These are phyloP conservation scores for Suncus etruscus DNA, from an alignment of 2,113 vertebrate genomes.

Conservation along the genomic window DNA sequence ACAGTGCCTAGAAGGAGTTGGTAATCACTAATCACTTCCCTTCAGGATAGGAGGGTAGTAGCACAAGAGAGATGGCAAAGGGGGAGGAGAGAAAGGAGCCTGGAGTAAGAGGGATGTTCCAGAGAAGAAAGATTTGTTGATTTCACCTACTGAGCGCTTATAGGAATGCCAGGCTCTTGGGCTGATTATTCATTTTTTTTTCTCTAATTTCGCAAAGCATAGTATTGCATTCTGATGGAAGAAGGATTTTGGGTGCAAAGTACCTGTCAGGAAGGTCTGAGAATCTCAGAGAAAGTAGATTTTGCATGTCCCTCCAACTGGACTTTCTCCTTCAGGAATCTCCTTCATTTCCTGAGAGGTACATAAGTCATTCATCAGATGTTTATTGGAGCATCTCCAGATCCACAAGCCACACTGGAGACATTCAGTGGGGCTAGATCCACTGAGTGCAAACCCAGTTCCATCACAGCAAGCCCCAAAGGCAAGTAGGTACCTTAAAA, in stretches of 20 bases:
- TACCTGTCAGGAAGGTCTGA: not conserved
- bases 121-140: no score
- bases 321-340: not conserved
- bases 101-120: not conserved
- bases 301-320: not conserved
- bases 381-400: not conserved
- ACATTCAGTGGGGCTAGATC: fast-evolving
- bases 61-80: not conserved
- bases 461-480: not conserved
- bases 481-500: not conserved
- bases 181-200: not conserved
- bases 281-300: not conserved
- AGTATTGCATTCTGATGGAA: not conserved
- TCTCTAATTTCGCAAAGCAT: not conserved
- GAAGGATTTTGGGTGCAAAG: not conserved
- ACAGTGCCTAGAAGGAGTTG: no score
- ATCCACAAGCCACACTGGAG: no score
- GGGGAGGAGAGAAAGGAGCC: not conserved
- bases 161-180: no score
- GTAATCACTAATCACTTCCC: no score
- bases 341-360: not conserved
- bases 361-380: not conserved
- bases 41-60: no score
- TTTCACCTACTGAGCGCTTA: not conserved
- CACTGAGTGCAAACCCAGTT: not conserved